Percentiles rank a stretch among this genome's conserved stretches.
Evolutionary conservation across 2,113 vertebrate genomes (phyloP).

Genomic region (Ciconia maguari): DNA sequence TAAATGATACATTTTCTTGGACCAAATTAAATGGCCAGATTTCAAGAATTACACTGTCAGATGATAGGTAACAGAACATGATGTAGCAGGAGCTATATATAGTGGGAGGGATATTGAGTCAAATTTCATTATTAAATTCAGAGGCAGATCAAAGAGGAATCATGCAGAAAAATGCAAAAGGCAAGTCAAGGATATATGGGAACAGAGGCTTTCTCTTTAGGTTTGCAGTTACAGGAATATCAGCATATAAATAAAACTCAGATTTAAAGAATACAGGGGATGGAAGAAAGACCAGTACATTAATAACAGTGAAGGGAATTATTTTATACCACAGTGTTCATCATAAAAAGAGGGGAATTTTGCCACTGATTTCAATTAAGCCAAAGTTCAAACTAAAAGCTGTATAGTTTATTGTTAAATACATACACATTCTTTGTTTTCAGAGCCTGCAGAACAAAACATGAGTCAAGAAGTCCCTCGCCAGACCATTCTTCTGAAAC

Average conservation of each 20-base stretch:
- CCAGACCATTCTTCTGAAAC: conserved; percentile 68
- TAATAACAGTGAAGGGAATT: not conserved
- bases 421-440: conserved; percentile 54
- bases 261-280: conserved; percentile 23
- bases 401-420: conserved; percentile 18
- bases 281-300: conserved; percentile 37
- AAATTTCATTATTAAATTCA: conserved; percentile 43
- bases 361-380: conserved; percentile 57
- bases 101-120: conserved; percentile 30
- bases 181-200: conserved; percentile 29
- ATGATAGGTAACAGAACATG: conserved; percentile 58
- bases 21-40: conserved; percentile 57
- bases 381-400: conserved; percentile 10
- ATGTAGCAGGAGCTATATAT: conserved; percentile 47
- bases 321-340: conserved; percentile 19
- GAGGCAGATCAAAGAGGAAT: conserved; percentile 52
- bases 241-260: conserved; percentile 51
- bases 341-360: conserved; percentile 37
- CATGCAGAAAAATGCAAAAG: conserved; percentile 41
- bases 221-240: conserved; percentile 25
- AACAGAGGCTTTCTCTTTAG: conserved; percentile 26
- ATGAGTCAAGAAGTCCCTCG: conserved; percentile 69
- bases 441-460: conserved; percentile 75
- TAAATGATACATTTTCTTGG: conserved; percentile 58
- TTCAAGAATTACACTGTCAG: conserved; percentile 60